Evolutionary conservation across 64 coral and sea anemone species (phyloP).

Genomic region (Orbicella faveolata): DNA sequence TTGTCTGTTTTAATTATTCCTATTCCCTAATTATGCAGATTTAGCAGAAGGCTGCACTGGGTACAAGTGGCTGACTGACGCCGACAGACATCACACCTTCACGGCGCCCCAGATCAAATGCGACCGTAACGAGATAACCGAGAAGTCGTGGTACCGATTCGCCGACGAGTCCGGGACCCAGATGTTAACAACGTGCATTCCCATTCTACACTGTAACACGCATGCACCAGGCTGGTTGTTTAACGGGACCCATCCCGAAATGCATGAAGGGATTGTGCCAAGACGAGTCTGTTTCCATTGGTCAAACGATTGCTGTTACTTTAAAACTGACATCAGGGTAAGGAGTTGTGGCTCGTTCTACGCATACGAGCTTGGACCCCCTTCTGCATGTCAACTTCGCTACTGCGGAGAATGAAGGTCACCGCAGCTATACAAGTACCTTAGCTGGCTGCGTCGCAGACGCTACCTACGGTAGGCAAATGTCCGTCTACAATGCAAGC

Average conservation of each 20-base stretch:
- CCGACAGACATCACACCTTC: not conserved
- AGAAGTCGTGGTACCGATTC: conserved; percentile 32
- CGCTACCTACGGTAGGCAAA: too few relatives aligned
- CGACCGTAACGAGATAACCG: not conserved
- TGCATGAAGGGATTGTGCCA: conserved; percentile 36
- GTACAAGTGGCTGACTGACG: conserved; percentile 33
- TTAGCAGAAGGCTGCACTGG: not conserved
- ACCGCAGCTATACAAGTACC: not conserved
- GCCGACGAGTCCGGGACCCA: not conserved
- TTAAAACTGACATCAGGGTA: conserved; percentile 17
- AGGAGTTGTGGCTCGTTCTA: conserved; percentile 33
- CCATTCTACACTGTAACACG: conserved; percentile 2
- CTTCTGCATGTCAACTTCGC: not conserved
- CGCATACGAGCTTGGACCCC: conserved; percentile 17
- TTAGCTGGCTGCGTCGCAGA: too few relatives aligned
- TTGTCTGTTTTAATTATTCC: not conserved
- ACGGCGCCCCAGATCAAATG: not conserved
- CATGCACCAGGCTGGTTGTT: conserved; percentile 38
- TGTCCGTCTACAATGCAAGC: too few relatives aligned
- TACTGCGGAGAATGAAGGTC: conserved; percentile 26
- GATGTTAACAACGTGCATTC: conserved; percentile 16
- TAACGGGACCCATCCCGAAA: conserved; percentile 34
- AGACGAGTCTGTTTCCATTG: conserved; percentile 42
- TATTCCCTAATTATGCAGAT: not conserved
- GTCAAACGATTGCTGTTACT: conserved; percentile 28